These are phyloP conservation scores for Otocyon megalotis DNA, from an alignment of 2,113 vertebrate genomes.

Conservation along the genomic window DNA sequence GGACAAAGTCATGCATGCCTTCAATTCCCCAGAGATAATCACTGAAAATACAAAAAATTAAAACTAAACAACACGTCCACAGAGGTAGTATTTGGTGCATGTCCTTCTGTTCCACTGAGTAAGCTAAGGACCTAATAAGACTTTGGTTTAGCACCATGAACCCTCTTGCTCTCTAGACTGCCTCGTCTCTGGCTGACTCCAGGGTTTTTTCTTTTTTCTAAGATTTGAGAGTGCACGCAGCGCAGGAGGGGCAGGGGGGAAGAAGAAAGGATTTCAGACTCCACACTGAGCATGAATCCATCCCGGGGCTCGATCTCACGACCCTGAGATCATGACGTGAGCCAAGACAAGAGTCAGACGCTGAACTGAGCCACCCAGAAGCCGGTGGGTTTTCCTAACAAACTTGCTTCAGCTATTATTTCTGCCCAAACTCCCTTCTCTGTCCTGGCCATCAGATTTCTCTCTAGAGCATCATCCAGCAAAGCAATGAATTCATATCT, in stretches of 20 bases:
- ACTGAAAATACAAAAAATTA: not conserved
- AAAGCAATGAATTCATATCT: no score
- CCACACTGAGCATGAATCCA: not conserved
- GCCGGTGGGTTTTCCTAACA: not conserved
- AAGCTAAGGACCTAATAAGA: not conserved
- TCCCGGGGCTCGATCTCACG: not conserved
- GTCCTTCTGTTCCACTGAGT: not conserved
- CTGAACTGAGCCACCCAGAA: not conserved
- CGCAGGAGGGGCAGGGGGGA: not conserved
- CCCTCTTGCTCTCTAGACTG: not conserved
- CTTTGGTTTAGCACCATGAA: fast-evolving
- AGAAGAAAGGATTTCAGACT: not conserved
- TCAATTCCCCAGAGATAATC: not conserved
- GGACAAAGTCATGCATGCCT: not conserved
- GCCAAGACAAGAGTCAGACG: not conserved
- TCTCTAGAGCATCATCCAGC: not conserved
- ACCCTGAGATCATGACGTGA: not conserved
- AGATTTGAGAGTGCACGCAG: not conserved
- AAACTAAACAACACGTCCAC: not conserved
- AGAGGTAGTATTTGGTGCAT: not conserved
- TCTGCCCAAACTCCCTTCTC: not conserved
- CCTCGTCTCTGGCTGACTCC: not conserved
- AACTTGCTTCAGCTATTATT: not conserved
- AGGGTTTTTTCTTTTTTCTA: not conserved
- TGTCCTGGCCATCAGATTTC: not conserved